A percentile compares a stretch with the other conserved stretches of the same genome.
Conservation (phyloP, 2,888 invertebrate genomes). For the Byasa hedistus region DNA sequence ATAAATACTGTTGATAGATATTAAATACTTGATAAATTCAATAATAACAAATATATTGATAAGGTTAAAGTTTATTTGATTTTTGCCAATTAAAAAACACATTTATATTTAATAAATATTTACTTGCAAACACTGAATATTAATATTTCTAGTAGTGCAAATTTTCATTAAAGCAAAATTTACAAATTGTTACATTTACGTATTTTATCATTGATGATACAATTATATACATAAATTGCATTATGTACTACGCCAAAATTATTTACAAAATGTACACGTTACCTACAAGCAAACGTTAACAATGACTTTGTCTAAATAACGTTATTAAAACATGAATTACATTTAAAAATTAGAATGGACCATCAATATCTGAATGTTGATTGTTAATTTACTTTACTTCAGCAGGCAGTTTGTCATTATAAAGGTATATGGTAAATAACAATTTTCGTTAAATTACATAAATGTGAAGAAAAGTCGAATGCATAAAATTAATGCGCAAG, state of each 20-base stretch:
- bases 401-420: slow-evolving; percentile 13
- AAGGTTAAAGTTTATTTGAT: background rate
- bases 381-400: slow-evolving; percentile 7
- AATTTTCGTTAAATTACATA: slow-evolving; percentile 3
- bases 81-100: background rate
- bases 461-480: slow-evolving; percentile 6
- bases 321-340: slow-evolving; percentile 23
- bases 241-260: slow-evolving; percentile 32
- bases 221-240: slow-evolving; percentile 20
- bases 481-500: slow-evolving; percentile 31
- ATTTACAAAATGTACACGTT: slow-evolving; percentile 74
- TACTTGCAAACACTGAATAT: slow-evolving; percentile 14
- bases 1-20: background rate
- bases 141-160: slow-evolving; percentile 14
- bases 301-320: slow-evolving; percentile 46
- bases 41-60: background rate
- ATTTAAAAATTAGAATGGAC: slow-evolving; percentile 21
- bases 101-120: slow-evolving; percentile 1
- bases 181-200: slow-evolving; percentile 17
- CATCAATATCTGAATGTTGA: slow-evolving; percentile 19
- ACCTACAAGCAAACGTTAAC: slow-evolving; percentile 70
- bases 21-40: background rate
- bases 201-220: slow-evolving; percentile 4
- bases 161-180: slow-evolving; percentile 17
- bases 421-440: background rate